These are phyloP conservation scores for Halesus radiatus DNA, from an alignment of 1,140 invertebrate genomes.

Conservation along the genomic window DNA sequence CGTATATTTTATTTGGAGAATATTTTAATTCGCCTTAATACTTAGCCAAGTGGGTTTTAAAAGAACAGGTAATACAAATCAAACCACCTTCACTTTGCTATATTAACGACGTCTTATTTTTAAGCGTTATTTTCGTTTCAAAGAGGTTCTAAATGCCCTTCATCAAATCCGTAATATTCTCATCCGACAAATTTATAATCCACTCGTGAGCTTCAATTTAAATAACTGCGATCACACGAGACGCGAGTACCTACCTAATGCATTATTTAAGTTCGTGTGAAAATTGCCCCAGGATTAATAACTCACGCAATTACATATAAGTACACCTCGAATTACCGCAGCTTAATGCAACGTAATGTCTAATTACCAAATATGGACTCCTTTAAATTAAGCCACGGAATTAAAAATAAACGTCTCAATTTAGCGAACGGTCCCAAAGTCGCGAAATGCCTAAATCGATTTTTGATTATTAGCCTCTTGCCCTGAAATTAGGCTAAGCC, in stretches of 20 bases:
- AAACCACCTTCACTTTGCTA: no score
- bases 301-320: not conserved
- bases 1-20: no score
- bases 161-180: no score
- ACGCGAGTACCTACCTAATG: not conserved
- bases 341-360: constrained; percentile 11
- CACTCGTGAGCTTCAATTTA: not conserved
- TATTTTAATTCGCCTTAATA: no score
- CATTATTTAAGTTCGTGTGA: constrained; percentile 5
- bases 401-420: constrained; percentile 51
- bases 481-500: constrained; percentile 17
- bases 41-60: no score
- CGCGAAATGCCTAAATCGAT: constrained; percentile 44
- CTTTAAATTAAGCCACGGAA: not conserved
- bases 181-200: no score
- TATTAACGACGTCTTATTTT: no score
- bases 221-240: not conserved
- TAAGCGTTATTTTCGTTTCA: no score
- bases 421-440: constrained; percentile 24
- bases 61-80: no score
- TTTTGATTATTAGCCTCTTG: constrained; percentile 45
- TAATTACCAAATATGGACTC: constrained; percentile 8
- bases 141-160: no score
- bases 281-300: not conserved
- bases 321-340: not conserved